Conservation (phyloP, 2,113 vertebrate species). For the Cyanistes caeruleus region DNA sequence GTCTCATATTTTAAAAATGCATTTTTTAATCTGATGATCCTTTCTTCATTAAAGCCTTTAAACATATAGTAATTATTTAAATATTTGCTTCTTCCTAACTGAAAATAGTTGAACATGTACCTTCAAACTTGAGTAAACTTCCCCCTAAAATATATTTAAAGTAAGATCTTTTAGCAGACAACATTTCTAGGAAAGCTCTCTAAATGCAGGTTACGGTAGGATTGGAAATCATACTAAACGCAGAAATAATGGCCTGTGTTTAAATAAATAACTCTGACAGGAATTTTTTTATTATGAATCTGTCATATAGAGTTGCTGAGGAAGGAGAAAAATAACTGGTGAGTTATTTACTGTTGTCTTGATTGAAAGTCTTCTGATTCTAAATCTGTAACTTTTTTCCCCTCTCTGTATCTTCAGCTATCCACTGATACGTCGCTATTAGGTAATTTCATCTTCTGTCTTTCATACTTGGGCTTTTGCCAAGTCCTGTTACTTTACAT, state of each 20-base stretch:
- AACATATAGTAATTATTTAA: neutral
- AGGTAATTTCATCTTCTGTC: neutral
- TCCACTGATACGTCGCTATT: neutral
- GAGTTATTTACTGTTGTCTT: neutral
- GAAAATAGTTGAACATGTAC: neutral
- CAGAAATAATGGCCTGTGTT: neutral
- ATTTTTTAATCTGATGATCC: neutral
- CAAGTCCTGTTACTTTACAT: neutral
- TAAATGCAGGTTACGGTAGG: neutral
- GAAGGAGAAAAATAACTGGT: neutral
- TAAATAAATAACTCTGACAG: neutral
- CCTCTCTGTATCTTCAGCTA: neutral
- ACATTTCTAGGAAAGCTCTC: neutral
- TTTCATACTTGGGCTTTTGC: neutral
- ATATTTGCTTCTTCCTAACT: neutral
- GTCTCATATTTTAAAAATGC: neutral
- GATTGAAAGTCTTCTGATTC: neutral
- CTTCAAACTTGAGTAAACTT: neutral
- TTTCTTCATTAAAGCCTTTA: neutral
- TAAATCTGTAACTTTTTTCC: neutral
- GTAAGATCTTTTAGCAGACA: neutral
- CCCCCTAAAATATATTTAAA: neutral
- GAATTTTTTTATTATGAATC: neutral
- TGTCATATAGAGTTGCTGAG: neutral
- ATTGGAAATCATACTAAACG: neutral